Evolutionary conservation across 1,140 invertebrate species (phyloP).

Genomic region (Oreohelix idahoensis): DNA sequence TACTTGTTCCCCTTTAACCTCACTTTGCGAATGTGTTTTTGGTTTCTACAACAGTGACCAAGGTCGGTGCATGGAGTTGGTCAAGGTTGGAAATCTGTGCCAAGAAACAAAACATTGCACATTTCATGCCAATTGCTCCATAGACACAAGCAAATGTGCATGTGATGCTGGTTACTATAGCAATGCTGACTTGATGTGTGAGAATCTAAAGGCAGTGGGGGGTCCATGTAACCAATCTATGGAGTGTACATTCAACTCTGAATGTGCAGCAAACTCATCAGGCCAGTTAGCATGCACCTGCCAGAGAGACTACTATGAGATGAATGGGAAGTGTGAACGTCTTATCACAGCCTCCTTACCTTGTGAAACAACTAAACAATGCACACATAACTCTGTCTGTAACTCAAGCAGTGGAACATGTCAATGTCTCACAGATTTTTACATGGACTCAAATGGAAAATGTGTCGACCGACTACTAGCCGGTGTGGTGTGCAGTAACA

Average conservation of each 20-base stretch:
- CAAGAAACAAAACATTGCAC: constrained; percentile 38
- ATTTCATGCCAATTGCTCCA: constrained; percentile 36
- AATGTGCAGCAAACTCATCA: not conserved
- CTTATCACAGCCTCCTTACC: constrained; percentile 15
- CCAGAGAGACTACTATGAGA: constrained; percentile 28
- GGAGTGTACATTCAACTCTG: constrained; percentile 42
- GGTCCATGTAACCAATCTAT: constrained; percentile 18
- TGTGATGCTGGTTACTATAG: constrained; percentile 34
- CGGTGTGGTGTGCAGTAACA: constrained; percentile 23
- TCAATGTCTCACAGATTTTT: constrained; percentile 36
- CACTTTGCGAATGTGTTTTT: constrained; percentile 19
- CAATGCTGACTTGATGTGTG: not conserved
- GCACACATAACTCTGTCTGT: constrained; percentile 36
- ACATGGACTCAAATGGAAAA: constrained; percentile 10
- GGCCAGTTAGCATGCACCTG: constrained; percentile 30
- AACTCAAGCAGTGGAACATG: constrained; percentile 13
- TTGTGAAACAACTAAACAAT: constrained; percentile 35
- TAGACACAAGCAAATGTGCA: not conserved
- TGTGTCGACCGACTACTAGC: constrained; percentile 11
- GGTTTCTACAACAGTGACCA: constrained; percentile 33
- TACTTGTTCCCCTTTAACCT: constrained; percentile 28
- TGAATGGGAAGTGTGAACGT: constrained; percentile 6
- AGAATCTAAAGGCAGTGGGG: constrained; percentile 11
- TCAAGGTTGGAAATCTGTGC: constrained; percentile 16
- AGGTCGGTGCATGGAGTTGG: constrained; percentile 24